Percentiles rank a stretch among this genome's conserved stretches.
These are phyloP conservation scores for Tautogolabrus adspersus DNA, from an alignment of 2,113 vertebrate genomes.

Conservation along the genomic window DNA sequence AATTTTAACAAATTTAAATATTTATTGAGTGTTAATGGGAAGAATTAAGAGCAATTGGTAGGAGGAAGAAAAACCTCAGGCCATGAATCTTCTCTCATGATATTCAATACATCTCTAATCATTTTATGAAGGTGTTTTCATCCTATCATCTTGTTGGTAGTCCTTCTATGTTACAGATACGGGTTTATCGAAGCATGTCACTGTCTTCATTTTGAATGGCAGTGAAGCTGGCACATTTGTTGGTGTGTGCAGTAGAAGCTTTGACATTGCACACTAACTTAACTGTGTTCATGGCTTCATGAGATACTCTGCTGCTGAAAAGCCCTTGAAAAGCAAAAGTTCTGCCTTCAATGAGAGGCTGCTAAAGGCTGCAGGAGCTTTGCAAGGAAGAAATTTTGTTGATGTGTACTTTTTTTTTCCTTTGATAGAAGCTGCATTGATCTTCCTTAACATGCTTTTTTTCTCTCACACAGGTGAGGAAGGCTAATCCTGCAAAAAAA, in stretches of 20 bases:
- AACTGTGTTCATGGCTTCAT: not conserved
- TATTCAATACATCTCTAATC: no score
- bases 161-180: no score
- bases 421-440: conserved; percentile 32
- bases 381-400: conserved; percentile 20
- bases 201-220: not conserved
- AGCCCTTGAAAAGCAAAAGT: conserved; percentile 1
- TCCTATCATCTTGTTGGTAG: no score
- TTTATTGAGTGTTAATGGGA: no score
- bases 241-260: not conserved
- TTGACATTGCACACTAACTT: not conserved
- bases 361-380: conserved; percentile 9
- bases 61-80: no score
- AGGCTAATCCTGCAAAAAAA: conserved; percentile 34
- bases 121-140: no score
- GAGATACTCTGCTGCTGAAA: conserved; percentile 7
- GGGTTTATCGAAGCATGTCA: not conserved
- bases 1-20: no score
- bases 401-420: conserved; percentile 13
- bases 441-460: conserved; percentile 15
- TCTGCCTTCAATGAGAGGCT: conserved; percentile 25
- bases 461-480: conserved; percentile 28
- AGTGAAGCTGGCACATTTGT: not conserved
- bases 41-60: no score
- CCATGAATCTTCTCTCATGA: no score